Base-by-base conservation (phyloP, 2,113 vertebrate genomes). In the Pluvianellus socialis region DNA sequence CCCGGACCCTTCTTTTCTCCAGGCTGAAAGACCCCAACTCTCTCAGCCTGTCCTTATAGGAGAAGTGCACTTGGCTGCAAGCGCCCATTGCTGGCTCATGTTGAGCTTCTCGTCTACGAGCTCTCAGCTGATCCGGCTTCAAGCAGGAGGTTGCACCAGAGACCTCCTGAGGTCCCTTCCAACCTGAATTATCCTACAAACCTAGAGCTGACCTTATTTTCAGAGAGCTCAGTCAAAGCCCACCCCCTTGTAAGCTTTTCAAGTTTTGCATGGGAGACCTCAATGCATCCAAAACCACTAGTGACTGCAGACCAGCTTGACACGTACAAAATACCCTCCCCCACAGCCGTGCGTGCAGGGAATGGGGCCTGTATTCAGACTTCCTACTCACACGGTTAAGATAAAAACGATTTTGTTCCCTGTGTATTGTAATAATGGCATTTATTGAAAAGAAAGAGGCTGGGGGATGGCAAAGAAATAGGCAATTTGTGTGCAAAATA, bases 401-500 rank as follows among this genome's bases (percentile, higher is more conserved):
- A 63, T 45, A 79, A 94, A 85, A 88, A 3, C 50, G 45, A 10
- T 74, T 89, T 87, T 89, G 42, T 67, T 89, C 80, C 56, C 47
- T 59, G 21, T 18, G 22, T 73, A n/a, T 63, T 75, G 53, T 79
- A 91, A 91, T 91, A 79, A 94, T 55, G 53, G 19, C 73, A 91
- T 88, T 86, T 81, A 92, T 86, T 88, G 59, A 59, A 66, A 79
- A 63, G 65, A 67, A 92, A 88, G 73, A 86, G 26, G 32, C 52
- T 81, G 28, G 35, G 21, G 50, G 12, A 59, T 79, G 40, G 77
- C 80, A 85, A 92, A 73, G 59, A 90, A 95, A 93, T 59, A 74
- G 33, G 72, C 63, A 94, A 89, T 88, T 33, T 93, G 26, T 83
- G 55, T 94, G 67, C 63, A 84, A 88, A 96, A 88, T 81, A 86